phyloP scores from a whole-genome alignment of 2,888 invertebrate genomes.

The Julus scandinavius region DNA sequence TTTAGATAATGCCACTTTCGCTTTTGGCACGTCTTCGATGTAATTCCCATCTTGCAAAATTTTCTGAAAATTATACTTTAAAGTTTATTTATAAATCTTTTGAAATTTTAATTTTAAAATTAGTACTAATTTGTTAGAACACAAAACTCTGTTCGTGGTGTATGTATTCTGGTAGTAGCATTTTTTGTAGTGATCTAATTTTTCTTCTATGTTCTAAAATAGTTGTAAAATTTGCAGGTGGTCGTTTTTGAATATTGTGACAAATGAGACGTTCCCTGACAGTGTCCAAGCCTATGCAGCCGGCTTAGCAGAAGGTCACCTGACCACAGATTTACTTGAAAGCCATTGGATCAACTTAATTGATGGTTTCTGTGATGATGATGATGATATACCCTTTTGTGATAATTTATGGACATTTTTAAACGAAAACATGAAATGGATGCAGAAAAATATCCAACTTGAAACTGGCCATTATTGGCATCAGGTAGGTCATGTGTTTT shows the following conservation, averaged over 20 bases:
- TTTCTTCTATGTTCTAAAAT: background rate
- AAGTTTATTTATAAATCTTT: too few species aligned
- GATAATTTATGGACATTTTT: slow-evolving; percentile 74
- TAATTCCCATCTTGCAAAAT: too few species aligned
- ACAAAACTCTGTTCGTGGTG: too few species aligned
- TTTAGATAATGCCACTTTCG: too few species aligned
- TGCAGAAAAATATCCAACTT: slow-evolving; percentile 71
- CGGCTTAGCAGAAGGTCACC: slow-evolving; percentile 82
- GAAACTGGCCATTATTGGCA: slow-evolving; percentile 81
- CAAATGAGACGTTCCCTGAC: slow-evolving; percentile 78
- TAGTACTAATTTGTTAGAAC: too few species aligned
- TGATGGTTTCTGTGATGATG: slow-evolving; percentile 69
- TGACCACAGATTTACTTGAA: slow-evolving; percentile 83
- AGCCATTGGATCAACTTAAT: slow-evolving; percentile 80
- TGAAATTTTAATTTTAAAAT: too few species aligned
- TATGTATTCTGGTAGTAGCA: too few species aligned
- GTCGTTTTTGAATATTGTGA: slow-evolving; percentile 84
- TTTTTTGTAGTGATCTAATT: too few species aligned
- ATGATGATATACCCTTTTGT: slow-evolving; percentile 70
- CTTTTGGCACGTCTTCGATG: too few species aligned
- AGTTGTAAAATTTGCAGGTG: slow-evolving; percentile 71
- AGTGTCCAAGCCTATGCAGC: slow-evolving; percentile 86
- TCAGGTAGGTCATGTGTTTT: slow-evolving; percentile 72
- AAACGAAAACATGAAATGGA: slow-evolving; percentile 73
- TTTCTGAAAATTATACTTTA: too few species aligned